Evolutionary conservation across 2,888 invertebrate species (phyloP).

Genomic region (Ochlodes sylvanus): DNA sequence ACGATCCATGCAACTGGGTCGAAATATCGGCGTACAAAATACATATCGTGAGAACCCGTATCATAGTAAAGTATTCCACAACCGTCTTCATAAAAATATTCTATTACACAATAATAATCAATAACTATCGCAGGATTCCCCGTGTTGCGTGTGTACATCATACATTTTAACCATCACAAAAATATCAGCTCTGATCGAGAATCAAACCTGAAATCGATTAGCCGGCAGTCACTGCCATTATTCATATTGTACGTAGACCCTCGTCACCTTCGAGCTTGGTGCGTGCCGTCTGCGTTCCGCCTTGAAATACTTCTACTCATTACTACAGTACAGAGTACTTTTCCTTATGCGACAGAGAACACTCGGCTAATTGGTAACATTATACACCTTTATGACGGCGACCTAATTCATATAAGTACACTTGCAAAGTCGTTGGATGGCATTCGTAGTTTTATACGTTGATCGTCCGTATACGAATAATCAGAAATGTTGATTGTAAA

Average conservation of each 20-base stretch:
- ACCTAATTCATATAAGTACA: conserved; percentile 21
- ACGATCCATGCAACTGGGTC: no score
- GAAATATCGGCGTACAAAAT: no score
- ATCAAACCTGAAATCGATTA: no score
- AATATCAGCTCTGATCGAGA: no score
- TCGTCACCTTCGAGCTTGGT: conserved; percentile 18
- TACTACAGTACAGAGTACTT: conserved; percentile 17
- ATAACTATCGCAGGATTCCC: no score
- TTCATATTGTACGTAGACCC: conserved; percentile 11
- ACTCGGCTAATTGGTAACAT: conserved; percentile 30
- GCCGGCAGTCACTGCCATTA: no score
- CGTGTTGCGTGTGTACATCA: not conserved
- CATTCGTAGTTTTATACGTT: conserved; percentile 1
- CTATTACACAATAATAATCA: no score
- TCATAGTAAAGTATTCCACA: no score
- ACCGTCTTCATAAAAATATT: no score
- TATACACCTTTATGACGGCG: conserved; percentile 15
- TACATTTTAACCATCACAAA: not conserved
- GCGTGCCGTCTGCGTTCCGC: conserved; percentile 13
- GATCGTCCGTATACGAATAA: not conserved
- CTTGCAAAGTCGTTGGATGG: not conserved
- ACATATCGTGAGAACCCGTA: no score
- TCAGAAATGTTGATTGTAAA: no score
- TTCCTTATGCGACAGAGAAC: conserved; percentile 30
- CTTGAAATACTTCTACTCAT: conserved; percentile 31